Percentiles rank a stretch among this genome's conserved stretches.
Conservation (phyloP, 2,888 invertebrate genomes). For the Crocallis elinguaria region DNA sequence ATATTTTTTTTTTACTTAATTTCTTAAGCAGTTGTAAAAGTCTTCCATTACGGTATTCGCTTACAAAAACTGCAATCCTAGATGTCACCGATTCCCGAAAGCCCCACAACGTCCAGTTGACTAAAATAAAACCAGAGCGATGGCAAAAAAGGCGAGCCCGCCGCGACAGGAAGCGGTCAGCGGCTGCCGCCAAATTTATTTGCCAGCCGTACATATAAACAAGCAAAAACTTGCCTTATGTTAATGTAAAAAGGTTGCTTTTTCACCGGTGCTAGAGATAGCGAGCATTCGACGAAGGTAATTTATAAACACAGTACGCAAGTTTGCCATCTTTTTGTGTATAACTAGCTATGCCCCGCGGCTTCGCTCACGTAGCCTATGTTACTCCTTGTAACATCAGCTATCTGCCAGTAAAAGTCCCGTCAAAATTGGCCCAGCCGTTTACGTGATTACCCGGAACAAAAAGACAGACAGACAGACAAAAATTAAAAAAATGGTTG, state of each 20-base stretch:
- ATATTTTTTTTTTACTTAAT: too few relatives aligned
- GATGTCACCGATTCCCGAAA: constrained; percentile 42
- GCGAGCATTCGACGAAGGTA: constrained; percentile 38
- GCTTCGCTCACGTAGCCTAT: too few relatives aligned
- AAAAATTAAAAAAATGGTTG: too few relatives aligned
- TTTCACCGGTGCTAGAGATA: constrained; percentile 27
- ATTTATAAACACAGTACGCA: constrained; percentile 13
- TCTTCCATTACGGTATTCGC: not conserved
- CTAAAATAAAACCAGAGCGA: constrained; percentile 47
- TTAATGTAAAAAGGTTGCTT: constrained; percentile 18
- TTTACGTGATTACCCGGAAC: too few relatives aligned
- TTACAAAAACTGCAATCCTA: constrained; percentile 26
- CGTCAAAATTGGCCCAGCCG: too few relatives aligned
- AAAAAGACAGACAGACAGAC: too few relatives aligned
- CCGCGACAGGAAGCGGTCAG: constrained; percentile 63
- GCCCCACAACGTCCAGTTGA: constrained; percentile 50
- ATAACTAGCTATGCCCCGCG: not conserved
- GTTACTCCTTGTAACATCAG: too few relatives aligned
- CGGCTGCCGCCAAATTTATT: constrained; percentile 68
- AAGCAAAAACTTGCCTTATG: constrained; percentile 22
- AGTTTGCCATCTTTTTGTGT: not conserved
- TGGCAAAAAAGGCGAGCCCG: constrained; percentile 44
- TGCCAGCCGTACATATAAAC: constrained; percentile 45
- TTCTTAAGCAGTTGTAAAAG: not conserved
- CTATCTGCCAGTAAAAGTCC: too few relatives aligned